Evolutionary conservation across 2,113 vertebrate genomes (phyloP), one percentile per base, ranked within the genome.

Genomic region (Nyctibius bracteatus): DNA sequence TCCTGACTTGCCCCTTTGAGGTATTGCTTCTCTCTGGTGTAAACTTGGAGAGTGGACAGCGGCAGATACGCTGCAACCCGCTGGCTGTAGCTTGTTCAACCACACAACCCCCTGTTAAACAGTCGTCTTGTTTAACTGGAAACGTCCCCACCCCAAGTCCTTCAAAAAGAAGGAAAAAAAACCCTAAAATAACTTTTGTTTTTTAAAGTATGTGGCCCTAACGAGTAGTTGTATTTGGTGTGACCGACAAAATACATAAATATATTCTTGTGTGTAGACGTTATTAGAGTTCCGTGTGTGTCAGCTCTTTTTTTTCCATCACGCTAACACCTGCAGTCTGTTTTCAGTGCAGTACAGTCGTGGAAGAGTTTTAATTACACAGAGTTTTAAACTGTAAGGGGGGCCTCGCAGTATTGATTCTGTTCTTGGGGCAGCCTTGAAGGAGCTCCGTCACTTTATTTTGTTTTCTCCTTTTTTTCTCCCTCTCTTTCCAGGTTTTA

Each of bases 401-500:
- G 11, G 25, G 9, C n/a, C 31, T 46, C 23, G 49, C 22, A 35
- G 33, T 0, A 0, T 3, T 8, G 59, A 6, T 8, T 27, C 41
- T 33, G 8, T 22, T 10, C 84, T 19, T 3, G 6, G 31, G 25
- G 8, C 20, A 39, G 12, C 17, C 46, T 22, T 17, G 63, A 9
- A 25, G 43, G 43, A 91, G 20, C 44, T 43, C 25, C 27, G 12
- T 5, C 14, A 1, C 3, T 17, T 87, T 4, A 35, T n/a, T 12
- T 5, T 4, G 20, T 19, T 75, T 81, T 41, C 22, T 63, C 19
- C 24, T 63, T 55, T 31, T 25, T 28, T 2, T 14, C 17, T 33
- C 41, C 78, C n/a, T 85, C 9, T 70, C 31, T 18, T 14, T 3
- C 5, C 83, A 99, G 99, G 99, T 92, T 99, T 99, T 84, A 99